Evolutionary conservation across 2,888 invertebrate species (phyloP), one percentile per base, ranked within the genome.

Genomic region (Amiota minor): DNA sequence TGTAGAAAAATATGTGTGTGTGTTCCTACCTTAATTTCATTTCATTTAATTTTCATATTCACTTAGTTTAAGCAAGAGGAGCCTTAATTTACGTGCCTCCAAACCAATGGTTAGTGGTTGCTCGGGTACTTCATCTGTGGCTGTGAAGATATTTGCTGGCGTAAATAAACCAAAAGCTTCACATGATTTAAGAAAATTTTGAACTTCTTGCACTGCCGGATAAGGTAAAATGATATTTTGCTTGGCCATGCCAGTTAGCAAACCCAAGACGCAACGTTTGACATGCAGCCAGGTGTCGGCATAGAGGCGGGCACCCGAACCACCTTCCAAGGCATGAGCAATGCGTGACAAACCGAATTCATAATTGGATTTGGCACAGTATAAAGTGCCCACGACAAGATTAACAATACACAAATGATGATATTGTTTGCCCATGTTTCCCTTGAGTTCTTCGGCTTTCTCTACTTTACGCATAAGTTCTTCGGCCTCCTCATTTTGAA

Each of bases 281-380:
- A 98, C 96, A 88, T 99, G 98, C 88, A 97, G 95, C 99, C 99
- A 99, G 3, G 99, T 99, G 87, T 99, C 99, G 0, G 98, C 97
- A 16, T 99, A 98, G 10, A 99, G 92, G 87, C 98, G 96, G 1
- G 89, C 83, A 0, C 90, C 89, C 4, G 89, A 88, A 2, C 89
- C 90, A 20, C 89, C 89, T 73, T 90, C 90, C 74, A 99, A 90
- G 55, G 98, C 98, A 90, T 99, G 98, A 87, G 99, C 98, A 0
- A 99, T 97, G 76, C 99, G 92, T 0, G 98, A 98, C 82, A 99
- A 96, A 1, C 99, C 99, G 90, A 99, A 99, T 89, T 99, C 99
- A 86, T 98, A 99, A 90, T 99, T 99, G 0, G 98, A 98, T 90
- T 99, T 99, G 2, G 98, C 97, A 88, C 99, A 99, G 89, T 99